Evolutionary conservation across 2,113 vertebrate species (phyloP), one percentile per base, ranked within the genome.

Genomic region (Vombatus ursinus): DNA sequence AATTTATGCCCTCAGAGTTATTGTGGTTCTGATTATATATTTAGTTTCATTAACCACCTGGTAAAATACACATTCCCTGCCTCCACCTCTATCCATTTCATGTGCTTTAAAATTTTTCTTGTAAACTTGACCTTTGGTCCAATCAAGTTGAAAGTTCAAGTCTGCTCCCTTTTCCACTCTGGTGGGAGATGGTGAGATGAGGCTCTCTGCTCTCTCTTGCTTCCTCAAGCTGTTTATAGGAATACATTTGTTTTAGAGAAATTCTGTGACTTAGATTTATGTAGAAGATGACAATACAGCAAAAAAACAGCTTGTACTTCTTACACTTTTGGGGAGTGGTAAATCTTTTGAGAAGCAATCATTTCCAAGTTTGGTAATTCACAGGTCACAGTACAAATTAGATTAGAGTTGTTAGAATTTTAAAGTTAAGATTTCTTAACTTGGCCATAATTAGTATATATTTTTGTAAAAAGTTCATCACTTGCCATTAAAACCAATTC

Each of bases 41-140:
- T 52, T 52, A 52, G 14, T n/a, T 68, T 68, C 61, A 68, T 68
- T 68, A n/a, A 68, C 14, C 37, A 68, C 54, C 3, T 68, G 31
- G 3, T 68, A 68, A 6, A 5, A 57, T 28, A 68, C 3, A 1
- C 14, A 6, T 68, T 5, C 12, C 4, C 61, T 31, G 8, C 57
- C 57, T 11, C 50, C 50, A 61, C 57, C 2, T 1, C 57, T 28
- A 61, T 61, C 57, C 3, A 3, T 31, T 31, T 11, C 57, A 61
- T 61, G 28, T 61, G 28, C 57, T 57, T 57, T 28, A 10, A 57
- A 26, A 28, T 57, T 57, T 95, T 90, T 90, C 50, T 96, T 97
- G 50, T 92, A 92, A 94, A 95, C 90, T 97, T 96, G 96, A 31
- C 95, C 97, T 96, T 93, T 51, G 96, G 50, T 50, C 93, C 91